Evolutionary conservation across 2,888 invertebrate species (phyloP).

Genomic region (Campoplex capitator): DNA sequence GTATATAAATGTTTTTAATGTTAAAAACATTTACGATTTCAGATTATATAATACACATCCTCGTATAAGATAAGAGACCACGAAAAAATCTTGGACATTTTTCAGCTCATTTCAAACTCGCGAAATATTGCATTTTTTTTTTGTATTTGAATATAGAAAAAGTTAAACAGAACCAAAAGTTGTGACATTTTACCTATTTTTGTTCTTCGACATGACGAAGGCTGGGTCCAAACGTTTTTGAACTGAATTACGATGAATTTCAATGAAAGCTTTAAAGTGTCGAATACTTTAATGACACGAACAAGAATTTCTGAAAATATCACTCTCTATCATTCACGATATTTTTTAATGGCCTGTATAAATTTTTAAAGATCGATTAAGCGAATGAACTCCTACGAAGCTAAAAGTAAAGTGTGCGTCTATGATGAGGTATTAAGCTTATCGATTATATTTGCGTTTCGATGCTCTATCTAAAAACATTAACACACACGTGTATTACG

Average conservation of each 20-base stretch:
- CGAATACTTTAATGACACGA: background rate
- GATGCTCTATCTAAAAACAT: constrained; percentile 5
- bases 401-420: background rate
- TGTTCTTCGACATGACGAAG: too few species aligned
- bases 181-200: too few species aligned
- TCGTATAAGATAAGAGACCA: background rate
- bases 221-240: background rate
- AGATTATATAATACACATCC: constrained; percentile 1
- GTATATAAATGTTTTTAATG: constrained; percentile 29
- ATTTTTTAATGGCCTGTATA: background rate
- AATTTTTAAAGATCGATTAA: background rate
- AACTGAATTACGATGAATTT: background rate
- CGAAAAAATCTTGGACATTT: background rate
- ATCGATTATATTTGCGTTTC: constrained; percentile 19
- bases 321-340: background rate
- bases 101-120: background rate
- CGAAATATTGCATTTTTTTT: background rate
- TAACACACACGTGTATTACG: background rate
- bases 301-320: background rate
- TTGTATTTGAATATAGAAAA: background rate
- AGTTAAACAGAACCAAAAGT: background rate
- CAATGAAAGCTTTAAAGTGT: background rate
- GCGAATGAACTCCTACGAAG: background rate
- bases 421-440: background rate
- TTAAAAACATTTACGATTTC: constrained; percentile 36